phyloP scores from a whole-genome alignment of 2,797 vertebrate species.

The Enteromius treurensis region DNA sequence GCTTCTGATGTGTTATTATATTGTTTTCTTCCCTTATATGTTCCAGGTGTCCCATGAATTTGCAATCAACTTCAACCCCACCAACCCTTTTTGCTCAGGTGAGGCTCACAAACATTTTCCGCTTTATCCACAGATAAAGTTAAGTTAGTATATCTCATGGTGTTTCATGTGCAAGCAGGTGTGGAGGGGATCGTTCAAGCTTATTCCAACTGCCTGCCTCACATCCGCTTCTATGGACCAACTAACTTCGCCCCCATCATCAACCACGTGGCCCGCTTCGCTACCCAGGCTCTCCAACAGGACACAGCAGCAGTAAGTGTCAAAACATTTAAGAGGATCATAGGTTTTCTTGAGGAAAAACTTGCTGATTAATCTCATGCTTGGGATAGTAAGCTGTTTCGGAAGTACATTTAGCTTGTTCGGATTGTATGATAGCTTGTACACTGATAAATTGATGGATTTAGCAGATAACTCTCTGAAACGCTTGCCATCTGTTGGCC shows the following conservation, averaged over 20 bases:
- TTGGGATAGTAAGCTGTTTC: not conserved
- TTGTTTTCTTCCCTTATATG: constrained; percentile 56
- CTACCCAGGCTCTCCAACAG: constrained; percentile 91
- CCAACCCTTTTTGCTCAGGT: constrained; percentile 97
- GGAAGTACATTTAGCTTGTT: constrained; percentile 8
- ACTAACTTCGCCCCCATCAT: constrained; percentile 97
- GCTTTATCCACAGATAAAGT: not conserved
- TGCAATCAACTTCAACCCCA: constrained; percentile 98
- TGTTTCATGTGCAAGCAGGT: constrained; percentile 72
- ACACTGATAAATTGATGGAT: constrained; percentile 20
- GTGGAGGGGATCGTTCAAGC: constrained; percentile 96
- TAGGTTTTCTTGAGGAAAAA: not conserved
- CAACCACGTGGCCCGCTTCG: constrained; percentile 95
- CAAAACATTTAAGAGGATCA: not conserved
- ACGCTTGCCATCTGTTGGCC: constrained; percentile 21
- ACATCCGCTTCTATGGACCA: constrained; percentile 96
- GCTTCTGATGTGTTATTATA: not conserved
- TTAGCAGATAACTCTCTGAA: constrained; percentile 17
- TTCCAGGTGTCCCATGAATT: constrained; percentile 96
- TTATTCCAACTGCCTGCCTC: constrained; percentile 92
- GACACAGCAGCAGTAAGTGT: constrained; percentile 87
- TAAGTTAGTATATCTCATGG: not conserved
- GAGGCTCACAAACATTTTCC: constrained; percentile 57
- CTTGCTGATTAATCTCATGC: not conserved
- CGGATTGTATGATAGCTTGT: constrained; percentile 8